Evolutionary conservation across 2,113 vertebrate species (phyloP), one percentile per base, ranked within the genome.

Genomic region (Panurus biarmicus): DNA sequence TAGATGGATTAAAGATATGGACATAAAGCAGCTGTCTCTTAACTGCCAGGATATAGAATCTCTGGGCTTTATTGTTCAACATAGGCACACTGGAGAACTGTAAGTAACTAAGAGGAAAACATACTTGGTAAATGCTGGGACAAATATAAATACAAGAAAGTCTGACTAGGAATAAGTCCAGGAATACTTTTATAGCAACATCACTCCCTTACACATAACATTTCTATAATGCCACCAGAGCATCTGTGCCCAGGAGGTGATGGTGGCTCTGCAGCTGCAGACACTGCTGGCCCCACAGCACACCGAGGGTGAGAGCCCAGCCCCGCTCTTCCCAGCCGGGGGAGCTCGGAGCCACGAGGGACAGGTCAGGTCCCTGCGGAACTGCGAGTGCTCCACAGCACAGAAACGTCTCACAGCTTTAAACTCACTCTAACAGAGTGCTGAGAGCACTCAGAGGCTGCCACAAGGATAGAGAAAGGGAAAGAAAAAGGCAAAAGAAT

Each of bases 31-130:
- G 91, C 77, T 85, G 83, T 47, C 76, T 91, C 54, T 74, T 66
- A 85, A 61, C 60, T 96, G 86, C 94, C 72, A 91, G 54, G 35
- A 78, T 67, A 84, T 23, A 82, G 71, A 78, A 88, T 85, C 60
- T 81, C 62, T 65, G 88, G 53, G n/a, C 66, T 77, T 89, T 82
- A 48, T 23, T 69, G 67, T 76, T 79, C 82, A 66, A 53, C 50
- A 78, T 5, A 80, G 81, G 70, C 77, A 77, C 44, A 36, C 33
- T 53, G 38, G n/a, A 89, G 50, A 62, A 73, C 33, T 77, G 9
- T 36, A 71, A 85, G 38, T 36, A 81, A 85, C 61, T n/a, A 35
- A 70, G 42, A 82, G 54, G 44, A 91, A 92, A 91, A 73, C 48
- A 64, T 28, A 58, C 56, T 62, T 70, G 64, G 36, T 51, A 76